Percentiles rank a stretch among this genome's conserved stretches.
phyloP scores from a whole-genome alignment of 2,113 vertebrate species.

The Alces alces region DNA sequence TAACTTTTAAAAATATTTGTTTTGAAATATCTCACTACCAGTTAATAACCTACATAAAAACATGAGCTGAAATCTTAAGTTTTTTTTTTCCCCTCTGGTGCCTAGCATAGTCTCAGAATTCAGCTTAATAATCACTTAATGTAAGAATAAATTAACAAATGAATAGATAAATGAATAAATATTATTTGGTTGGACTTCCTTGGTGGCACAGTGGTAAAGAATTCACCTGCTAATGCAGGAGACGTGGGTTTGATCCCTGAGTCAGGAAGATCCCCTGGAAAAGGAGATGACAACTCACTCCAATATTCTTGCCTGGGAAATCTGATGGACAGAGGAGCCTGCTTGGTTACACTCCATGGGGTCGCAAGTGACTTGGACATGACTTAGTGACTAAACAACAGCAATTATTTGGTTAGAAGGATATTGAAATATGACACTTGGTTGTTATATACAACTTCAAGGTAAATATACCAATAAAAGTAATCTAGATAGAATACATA shows the following conservation, averaged over 20 bases:
- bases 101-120: not conserved
- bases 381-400: not conserved
- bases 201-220: not conserved
- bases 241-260: not conserved
- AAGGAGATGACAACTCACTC: not conserved
- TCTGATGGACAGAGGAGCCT: not conserved
- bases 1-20: not conserved
- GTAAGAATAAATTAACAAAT: not conserved
- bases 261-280: not conserved
- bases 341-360: not conserved
- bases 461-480: not conserved
- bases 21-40: not conserved
- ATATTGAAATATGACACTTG: not conserved
- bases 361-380: not conserved
- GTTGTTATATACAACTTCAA: not conserved
- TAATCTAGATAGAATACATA: not conserved
- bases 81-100: not conserved
- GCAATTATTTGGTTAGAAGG: not conserved
- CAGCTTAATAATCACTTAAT: not conserved
- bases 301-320: not conserved
- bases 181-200: not conserved
- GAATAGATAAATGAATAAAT: not conserved
- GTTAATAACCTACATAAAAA: not conserved
- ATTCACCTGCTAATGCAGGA: not conserved
- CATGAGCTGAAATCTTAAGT: not conserved